These are phyloP conservation scores for Grammomys dolichurus DNA, from an alignment of 2,113 vertebrate genomes.

Conservation along the genomic window DNA sequence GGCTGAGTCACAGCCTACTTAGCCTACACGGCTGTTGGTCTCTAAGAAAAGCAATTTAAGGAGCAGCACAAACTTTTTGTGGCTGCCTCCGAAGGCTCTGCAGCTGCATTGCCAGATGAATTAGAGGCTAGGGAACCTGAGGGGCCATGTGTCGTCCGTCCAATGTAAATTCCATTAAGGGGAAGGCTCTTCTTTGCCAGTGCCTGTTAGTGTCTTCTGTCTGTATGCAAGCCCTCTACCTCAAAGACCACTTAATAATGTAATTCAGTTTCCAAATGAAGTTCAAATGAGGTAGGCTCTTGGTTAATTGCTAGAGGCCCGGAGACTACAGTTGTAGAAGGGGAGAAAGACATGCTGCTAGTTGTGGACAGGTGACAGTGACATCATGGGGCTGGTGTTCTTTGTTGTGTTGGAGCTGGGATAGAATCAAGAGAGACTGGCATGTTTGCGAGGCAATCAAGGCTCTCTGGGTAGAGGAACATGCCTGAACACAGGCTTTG, in stretches of 20 bases:
- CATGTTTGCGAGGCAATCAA: background rate
- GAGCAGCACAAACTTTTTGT: background rate
- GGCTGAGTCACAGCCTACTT: conserved; percentile 4
- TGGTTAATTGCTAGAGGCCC: background rate
- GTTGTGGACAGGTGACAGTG: fast-evolving
- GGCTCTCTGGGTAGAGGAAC: background rate
- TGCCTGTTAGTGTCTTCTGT: background rate
- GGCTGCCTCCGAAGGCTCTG: background rate
- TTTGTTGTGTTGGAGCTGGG: background rate
- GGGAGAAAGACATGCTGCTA: background rate
- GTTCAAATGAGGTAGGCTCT: background rate
- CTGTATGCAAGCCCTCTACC: background rate
- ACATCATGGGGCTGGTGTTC: background rate
- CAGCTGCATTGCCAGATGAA: background rate
- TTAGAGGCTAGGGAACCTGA: background rate
- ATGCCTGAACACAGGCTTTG: background rate
- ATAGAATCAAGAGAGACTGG: background rate
- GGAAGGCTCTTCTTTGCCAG: background rate
- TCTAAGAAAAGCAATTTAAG: background rate
- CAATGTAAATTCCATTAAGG: background rate
- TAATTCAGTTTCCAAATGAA: conserved; percentile 1
- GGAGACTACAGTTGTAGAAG: background rate
- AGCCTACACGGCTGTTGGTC: background rate
- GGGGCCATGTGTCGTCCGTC: background rate
- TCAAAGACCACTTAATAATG: background rate